Evolutionary conservation across 2,888 invertebrate species (phyloP).

Genomic region (Lypha dubia): DNA sequence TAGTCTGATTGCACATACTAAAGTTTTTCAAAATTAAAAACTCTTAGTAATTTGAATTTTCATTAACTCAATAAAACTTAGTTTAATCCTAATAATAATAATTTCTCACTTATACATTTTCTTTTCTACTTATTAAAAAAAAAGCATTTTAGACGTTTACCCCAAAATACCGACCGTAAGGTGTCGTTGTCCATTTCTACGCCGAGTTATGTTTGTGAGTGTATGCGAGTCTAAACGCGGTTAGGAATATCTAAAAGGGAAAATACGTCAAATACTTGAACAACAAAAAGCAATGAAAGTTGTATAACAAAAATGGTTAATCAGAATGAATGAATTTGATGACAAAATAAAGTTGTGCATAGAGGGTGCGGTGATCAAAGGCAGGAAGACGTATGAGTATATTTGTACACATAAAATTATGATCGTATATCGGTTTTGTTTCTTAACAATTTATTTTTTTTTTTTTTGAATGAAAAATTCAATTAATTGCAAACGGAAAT

Average conservation of each 20-base stretch:
- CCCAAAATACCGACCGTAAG: conserved; percentile 20
- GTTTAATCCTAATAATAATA: too few species aligned
- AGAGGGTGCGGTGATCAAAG: not conserved
- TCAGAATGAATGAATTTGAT: conserved; percentile 48
- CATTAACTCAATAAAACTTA: too few species aligned
- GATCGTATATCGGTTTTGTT: conserved; percentile 33
- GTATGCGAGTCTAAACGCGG: conserved; percentile 9
- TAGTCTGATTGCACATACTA: too few species aligned
- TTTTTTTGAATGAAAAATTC: not conserved
- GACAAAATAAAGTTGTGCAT: not conserved
- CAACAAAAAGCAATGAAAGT: conserved; percentile 65
- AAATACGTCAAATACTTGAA: conserved; percentile 37
- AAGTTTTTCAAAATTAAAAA: too few species aligned
- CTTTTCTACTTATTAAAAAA: too few species aligned
- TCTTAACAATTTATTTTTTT: not conserved
- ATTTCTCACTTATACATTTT: not conserved
- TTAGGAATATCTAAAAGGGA: conserved; percentile 62
- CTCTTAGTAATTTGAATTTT: too few species aligned
- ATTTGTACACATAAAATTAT: conserved; percentile 46
- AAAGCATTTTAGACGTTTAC: too few species aligned
- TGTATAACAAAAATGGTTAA: conserved; percentile 63
- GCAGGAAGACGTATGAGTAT: conserved; percentile 12
- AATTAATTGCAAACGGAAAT: conserved; percentile 24
- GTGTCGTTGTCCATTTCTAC: not conserved
- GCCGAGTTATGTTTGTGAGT: not conserved